A percentile compares a stretch with the other conserved stretches of the same genome.
These are phyloP conservation scores for Bombycilla garrulus DNA, from an alignment of 2,113 vertebrate genomes.

Conservation along the genomic window DNA sequence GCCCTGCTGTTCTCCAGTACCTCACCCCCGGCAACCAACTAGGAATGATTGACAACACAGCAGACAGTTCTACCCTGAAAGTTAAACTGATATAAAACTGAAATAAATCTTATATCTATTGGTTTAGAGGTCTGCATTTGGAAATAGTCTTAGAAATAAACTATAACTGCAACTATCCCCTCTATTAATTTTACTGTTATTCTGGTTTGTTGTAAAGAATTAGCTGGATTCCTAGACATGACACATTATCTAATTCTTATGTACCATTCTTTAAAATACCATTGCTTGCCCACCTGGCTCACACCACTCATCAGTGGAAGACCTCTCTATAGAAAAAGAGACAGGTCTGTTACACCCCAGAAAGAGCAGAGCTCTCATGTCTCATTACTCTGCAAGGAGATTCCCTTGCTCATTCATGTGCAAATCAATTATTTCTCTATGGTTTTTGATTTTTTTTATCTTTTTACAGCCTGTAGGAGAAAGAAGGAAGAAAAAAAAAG, in stretches of 20 bases:
- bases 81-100: slow-evolving; percentile 21
- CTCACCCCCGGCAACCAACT: not conserved
- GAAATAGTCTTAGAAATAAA: not conserved
- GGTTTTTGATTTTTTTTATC: not conserved
- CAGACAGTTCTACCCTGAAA: not conserved
- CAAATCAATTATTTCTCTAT: not conserved
- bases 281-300: not conserved
- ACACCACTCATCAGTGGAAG: not conserved
- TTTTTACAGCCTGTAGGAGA: not conserved
- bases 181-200: not conserved
- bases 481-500: rapidly evolving
- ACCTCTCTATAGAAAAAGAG: not conserved
- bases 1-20: not conserved
- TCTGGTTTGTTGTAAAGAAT: not conserved
- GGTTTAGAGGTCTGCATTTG: not conserved
- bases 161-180: not conserved
- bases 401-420: not conserved
- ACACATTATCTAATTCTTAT: not conserved
- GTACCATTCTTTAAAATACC: not conserved
- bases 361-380: not conserved
- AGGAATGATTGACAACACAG: not conserved
- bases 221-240: not conserved
- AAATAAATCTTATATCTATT: not conserved
- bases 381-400: not conserved
- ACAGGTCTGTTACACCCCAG: not conserved